Evolutionary conservation across 2,113 vertebrate genomes (phyloP).

Genomic region (Cairina moschata): DNA sequence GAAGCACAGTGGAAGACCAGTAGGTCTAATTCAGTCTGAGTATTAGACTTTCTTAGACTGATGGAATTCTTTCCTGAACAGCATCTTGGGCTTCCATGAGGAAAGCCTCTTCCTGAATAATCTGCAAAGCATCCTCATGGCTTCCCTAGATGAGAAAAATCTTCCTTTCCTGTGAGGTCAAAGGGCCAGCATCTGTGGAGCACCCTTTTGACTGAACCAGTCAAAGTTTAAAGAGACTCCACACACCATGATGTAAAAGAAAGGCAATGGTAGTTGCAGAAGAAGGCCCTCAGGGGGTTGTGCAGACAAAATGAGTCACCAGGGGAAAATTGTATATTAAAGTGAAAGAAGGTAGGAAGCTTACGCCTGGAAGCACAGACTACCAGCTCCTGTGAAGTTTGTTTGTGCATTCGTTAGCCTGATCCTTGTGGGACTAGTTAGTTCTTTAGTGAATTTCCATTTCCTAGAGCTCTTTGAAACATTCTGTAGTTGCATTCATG

Average conservation of each 20-base stretch:
- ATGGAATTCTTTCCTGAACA: background rate
- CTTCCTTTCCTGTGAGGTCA: background rate
- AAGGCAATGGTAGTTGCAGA: background rate
- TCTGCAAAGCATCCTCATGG: background rate
- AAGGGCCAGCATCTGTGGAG: background rate
- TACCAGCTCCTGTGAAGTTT: slow-evolving; percentile 11
- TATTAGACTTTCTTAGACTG: background rate
- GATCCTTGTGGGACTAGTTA: slow-evolving; percentile 5
- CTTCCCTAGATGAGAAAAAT: background rate
- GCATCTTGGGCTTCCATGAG: background rate
- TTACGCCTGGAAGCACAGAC: slow-evolving; percentile 12
- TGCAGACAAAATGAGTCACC: background rate
- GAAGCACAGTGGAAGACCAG: background rate
- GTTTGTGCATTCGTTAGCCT: background rate
- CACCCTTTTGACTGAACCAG: background rate
- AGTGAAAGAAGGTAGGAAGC: background rate
- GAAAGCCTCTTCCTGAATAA: background rate
- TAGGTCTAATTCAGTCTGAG: background rate
- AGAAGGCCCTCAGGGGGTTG: background rate
- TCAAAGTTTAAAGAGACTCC: background rate
- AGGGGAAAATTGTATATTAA: background rate
- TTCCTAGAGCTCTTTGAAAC: slow-evolving; percentile 33
- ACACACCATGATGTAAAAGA: accelerated
- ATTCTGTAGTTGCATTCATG: background rate
- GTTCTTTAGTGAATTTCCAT: background rate